Percentiles rank a stretch among this genome's conserved stretches.
These are phyloP conservation scores for Erpornis zantholeuca DNA, from an alignment of 2,113 vertebrate species.

Conservation along the genomic window DNA sequence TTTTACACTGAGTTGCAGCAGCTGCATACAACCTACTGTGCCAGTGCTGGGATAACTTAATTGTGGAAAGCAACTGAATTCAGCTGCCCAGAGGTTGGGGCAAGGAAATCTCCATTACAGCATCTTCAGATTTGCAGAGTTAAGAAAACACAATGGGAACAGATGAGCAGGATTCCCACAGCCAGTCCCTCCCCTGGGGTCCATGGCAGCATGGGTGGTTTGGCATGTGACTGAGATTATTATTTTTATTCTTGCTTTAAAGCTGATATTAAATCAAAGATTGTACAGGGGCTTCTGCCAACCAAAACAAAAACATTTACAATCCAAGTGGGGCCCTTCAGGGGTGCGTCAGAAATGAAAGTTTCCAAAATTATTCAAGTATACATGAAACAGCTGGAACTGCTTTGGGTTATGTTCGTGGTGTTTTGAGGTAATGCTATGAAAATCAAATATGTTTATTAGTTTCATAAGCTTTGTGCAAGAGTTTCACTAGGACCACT, in stretches of 20 bases:
- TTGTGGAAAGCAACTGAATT: neutral
- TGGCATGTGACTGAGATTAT: slow-evolving; percentile 4
- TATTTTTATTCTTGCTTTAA: slow-evolving; percentile 49
- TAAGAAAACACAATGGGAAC: neutral
- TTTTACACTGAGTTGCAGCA: neutral
- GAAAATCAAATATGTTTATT: slow-evolving; percentile 25
- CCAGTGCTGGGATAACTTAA: neutral
- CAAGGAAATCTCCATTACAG: neutral
- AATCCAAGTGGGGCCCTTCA: neutral
- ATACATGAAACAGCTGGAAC: slow-evolving; percentile 55
- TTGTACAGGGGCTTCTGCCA: slow-evolving; percentile 41
- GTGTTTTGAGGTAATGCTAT: slow-evolving; percentile 25
- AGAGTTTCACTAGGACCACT: neutral
- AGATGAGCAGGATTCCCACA: slow-evolving; percentile 39
- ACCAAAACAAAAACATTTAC: slow-evolving; percentile 48
- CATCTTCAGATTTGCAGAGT: neutral
- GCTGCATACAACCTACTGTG: neutral
- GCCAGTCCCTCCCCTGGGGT: neutral
- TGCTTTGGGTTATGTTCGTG: slow-evolving; percentile 42
- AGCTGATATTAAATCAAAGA: slow-evolving; percentile 40
- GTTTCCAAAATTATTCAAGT: slow-evolving; percentile 45
- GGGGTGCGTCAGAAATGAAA: slow-evolving; percentile 21
- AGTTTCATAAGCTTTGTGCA: neutral
- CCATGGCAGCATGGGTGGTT: slow-evolving; percentile 39
- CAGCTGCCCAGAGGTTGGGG: neutral